Evolutionary conservation across 1,140 invertebrate genomes (phyloP), one percentile per base, ranked within the genome.

Genomic region (Choristoneura fumiferana): DNA sequence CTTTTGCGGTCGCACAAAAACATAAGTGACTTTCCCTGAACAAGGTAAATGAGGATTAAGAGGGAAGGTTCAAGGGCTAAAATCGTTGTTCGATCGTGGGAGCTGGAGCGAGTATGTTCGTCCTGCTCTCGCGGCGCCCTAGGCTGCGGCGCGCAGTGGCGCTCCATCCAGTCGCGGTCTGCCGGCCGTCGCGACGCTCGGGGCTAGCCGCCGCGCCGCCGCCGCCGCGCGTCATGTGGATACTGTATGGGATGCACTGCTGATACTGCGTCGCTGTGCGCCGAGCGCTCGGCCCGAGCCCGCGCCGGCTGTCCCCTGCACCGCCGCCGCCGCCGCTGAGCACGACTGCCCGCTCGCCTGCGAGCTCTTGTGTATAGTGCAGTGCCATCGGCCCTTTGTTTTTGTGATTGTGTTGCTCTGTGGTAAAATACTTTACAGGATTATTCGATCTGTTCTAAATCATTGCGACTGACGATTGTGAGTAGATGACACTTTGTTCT

Each of bases 151-250:
- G 83, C 78, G 80, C 81, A 75, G 73, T 67, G 76, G 62, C 78
- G 76, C 76, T 83, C 78, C 82, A 33, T 34, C 18, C 56, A 87
- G 84, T 87, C 84, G 84, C 84, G 84, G 80, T 87, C 78, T 71
- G 81, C 78, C 84, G 83, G 83, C 81, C 82, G 82, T 78, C 83
- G 82, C 83, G 84, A 84, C 83, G 81, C 79, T 82, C 67, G 81
- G 77, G 78, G 76, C 73, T 80, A 78, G 77, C 77, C 62, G 74
- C 70, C 66, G 68, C 65, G 57, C 73, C 69, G 60, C 71, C 56
- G 33, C 60, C 58, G 57, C 62, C 70, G 71, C 73, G 78, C 73
- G 54, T 69, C 69, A 71, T 78, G 76, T 74, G 71, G 60, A 67
- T 49, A 69, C 70, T 37, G 76, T 80, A 61, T 70, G 76, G 76